Evolutionary conservation across 2,797 vertebrate genomes (phyloP).

Genomic region (Pantherophis alleghaniensis): DNA sequence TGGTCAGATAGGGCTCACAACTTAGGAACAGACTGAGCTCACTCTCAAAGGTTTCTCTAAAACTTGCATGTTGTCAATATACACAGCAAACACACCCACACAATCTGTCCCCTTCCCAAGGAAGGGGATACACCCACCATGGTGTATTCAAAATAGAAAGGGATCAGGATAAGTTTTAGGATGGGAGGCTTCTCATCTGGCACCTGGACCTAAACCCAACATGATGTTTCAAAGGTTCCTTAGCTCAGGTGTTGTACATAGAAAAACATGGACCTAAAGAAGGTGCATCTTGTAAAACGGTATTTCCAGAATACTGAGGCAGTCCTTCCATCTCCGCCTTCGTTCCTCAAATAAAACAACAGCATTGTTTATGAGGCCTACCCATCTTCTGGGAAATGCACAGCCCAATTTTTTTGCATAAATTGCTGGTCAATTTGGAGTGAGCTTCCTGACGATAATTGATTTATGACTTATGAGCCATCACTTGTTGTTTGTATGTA

Average conservation of each 20-base stretch:
- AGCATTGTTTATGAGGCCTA: background rate
- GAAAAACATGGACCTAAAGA: background rate
- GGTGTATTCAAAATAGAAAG: background rate
- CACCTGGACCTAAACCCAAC: too few relatives aligned
- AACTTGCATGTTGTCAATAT: background rate
- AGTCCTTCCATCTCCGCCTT: background rate
- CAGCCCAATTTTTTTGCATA: too few relatives aligned
- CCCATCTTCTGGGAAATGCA: background rate
- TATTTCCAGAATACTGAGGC: background rate
- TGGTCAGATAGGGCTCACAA: background rate
- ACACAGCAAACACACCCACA: background rate
- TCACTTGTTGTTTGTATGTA: too few relatives aligned
- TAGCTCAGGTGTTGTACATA: background rate
- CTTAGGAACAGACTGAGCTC: background rate
- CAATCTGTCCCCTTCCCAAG: background rate
- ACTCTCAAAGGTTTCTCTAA: background rate
- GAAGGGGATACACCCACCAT: background rate
- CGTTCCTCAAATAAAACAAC: background rate
- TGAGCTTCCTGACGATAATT: too few relatives aligned
- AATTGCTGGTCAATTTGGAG: too few relatives aligned
- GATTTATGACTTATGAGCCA: too few relatives aligned
- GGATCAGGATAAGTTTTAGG: background rate
- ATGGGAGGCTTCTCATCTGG: background rate
- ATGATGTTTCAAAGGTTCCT: background rate
- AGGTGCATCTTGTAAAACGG: too few relatives aligned